Conservation (phyloP, 2,113 vertebrate species). For the Cyanoderma ruficeps region DNA sequence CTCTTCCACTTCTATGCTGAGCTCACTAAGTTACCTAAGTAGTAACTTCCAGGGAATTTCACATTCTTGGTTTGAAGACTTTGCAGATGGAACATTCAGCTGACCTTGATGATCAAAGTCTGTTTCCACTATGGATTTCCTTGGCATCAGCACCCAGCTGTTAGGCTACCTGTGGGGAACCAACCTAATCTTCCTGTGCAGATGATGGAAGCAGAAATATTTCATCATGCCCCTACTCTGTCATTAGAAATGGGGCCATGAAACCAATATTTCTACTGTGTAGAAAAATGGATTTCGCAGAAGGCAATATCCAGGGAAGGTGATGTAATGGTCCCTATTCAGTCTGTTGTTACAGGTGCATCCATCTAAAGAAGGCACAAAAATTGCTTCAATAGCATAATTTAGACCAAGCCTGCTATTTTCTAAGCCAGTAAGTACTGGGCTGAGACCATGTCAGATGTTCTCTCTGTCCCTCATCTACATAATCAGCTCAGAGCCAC, state of each 20-base stretch:
- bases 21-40: background rate
- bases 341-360: background rate
- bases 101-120: background rate
- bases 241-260: background rate
- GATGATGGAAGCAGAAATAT: background rate
- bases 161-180: background rate
- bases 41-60: background rate
- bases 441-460: background rate
- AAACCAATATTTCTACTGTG: background rate
- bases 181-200: background rate
- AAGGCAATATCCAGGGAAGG: background rate
- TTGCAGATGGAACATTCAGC: accelerated
- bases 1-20: background rate
- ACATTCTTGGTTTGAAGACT: background rate
- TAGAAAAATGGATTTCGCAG: background rate
- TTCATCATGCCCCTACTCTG: background rate
- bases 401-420: background rate
- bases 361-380: background rate
- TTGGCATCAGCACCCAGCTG: background rate
- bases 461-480: background rate
- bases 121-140: background rate
- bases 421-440: background rate
- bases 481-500: background rate
- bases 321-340: accelerated
- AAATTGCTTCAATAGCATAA: background rate